Conservation (phyloP, 2,888 invertebrate species). For the Ectropis crepuscularia region DNA sequence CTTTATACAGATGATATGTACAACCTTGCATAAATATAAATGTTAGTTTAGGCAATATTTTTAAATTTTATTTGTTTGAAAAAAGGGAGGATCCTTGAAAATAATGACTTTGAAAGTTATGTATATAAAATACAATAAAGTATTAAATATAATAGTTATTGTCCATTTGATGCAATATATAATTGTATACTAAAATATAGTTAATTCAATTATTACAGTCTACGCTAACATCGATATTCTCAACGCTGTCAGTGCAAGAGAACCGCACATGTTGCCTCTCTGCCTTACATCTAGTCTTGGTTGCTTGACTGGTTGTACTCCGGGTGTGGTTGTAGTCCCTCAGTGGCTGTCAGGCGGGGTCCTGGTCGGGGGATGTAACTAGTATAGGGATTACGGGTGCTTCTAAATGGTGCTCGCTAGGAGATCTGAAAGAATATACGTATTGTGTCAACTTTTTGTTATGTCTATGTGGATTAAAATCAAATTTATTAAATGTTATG, state of each 20-base stretch:
- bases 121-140: neutral
- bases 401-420: constrained; percentile 65
- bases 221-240: constrained; percentile 47
- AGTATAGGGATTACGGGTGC: constrained; percentile 73
- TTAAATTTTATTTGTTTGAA: too few species aligned
- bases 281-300: constrained; percentile 23
- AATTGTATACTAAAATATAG: constrained; percentile 8
- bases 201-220: constrained; percentile 40
- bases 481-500: too few species aligned
- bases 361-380: constrained; percentile 71
- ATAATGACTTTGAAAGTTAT: neutral
- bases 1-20: too few species aligned
- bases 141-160: neutral
- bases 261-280: constrained; percentile 53
- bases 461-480: too few species aligned
- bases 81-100: too few species aligned
- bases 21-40: too few species aligned
- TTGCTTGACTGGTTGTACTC: constrained; percentile 17
- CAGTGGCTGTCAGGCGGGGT: constrained; percentile 63
- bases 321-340: constrained; percentile 39
- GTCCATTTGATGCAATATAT: neutral
- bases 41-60: too few species aligned
- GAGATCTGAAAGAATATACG: constrained; percentile 59
- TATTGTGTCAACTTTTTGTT: too few species aligned
- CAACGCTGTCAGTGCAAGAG: constrained; percentile 49